Conservation (phyloP, 2,113 vertebrate species). For the Crotalus tigris region DNA sequence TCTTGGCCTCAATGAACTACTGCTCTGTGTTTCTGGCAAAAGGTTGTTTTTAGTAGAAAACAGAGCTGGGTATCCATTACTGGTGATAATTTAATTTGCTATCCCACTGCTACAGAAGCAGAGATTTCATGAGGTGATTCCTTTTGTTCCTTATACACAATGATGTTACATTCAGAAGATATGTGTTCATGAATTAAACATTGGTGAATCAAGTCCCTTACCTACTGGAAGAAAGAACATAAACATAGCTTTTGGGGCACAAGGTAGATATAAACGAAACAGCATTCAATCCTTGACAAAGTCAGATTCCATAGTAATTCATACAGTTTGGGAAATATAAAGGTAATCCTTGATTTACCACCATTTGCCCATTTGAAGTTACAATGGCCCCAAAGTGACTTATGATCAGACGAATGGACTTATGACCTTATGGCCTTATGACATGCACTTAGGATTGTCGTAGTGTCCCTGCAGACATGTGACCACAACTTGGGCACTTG, state of each 20-base stretch:
- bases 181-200: constrained; percentile 66
- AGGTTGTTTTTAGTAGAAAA: constrained; percentile 48
- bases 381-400: neutral
- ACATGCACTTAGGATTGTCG: too few relatives aligned
- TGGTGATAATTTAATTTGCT: constrained; percentile 60
- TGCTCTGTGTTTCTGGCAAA: constrained; percentile 36
- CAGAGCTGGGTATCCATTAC: constrained; percentile 47
- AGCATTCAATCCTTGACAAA: constrained; percentile 32
- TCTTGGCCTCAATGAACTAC: neutral
- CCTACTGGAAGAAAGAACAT: constrained; percentile 49
- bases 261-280: constrained; percentile 37
- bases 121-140: constrained; percentile 46
- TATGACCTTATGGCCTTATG: too few relatives aligned
- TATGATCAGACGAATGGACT: too few relatives aligned
- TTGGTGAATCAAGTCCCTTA: constrained; percentile 47
- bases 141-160: constrained; percentile 50
- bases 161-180: constrained; percentile 47
- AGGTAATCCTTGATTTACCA: neutral
- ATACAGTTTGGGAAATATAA: constrained; percentile 13
- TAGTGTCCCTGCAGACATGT: too few relatives aligned
- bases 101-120: constrained; percentile 54
- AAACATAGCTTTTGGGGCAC: constrained; percentile 59
- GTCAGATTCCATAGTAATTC: neutral
- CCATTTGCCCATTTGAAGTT: neutral
- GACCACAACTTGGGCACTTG: too few relatives aligned